Percentiles rank a stretch among this genome's conserved stretches.
Conservation (phyloP, 2,113 vertebrate species). For the Triplophysa siluroides region DNA sequence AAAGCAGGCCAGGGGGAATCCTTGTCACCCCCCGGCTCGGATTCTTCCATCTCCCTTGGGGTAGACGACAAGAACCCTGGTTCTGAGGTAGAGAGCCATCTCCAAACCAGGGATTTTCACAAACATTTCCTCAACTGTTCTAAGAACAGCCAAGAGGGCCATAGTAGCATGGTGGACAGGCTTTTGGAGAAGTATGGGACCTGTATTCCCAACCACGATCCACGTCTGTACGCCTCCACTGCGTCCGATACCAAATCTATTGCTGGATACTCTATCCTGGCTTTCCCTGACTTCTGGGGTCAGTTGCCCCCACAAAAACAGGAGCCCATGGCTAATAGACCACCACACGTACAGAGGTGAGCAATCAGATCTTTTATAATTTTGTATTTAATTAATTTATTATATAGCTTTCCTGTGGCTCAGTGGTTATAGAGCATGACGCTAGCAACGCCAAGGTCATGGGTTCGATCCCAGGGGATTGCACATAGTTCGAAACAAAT, state of each 20-base stretch:
- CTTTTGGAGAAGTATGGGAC: conserved; percentile 73
- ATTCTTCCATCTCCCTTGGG: background rate
- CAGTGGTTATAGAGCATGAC: no score
- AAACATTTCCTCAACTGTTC: conserved; percentile 50
- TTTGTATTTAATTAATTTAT: background rate
- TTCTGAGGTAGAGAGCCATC: conserved; percentile 13
- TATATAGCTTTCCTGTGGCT: no score
- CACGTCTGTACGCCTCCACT: conserved; percentile 70
- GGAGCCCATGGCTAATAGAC: conserved; percentile 77
- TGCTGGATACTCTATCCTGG: conserved; percentile 76
- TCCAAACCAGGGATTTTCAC: conserved; percentile 54
- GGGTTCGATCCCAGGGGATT: no score
- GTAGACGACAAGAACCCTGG: background rate
- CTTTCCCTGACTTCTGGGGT: conserved; percentile 93
- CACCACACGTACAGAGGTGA: conserved; percentile 84
- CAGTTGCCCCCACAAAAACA: conserved; percentile 71
- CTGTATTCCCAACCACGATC: conserved; percentile 77
- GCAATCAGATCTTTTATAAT: background rate
- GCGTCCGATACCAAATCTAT: conserved; percentile 78
- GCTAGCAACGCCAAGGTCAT: no score
- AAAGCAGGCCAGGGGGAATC: background rate
- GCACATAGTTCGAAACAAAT: no score
- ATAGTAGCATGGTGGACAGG: conserved; percentile 55
- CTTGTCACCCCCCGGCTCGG: background rate
- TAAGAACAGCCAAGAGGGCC: conserved; percentile 27